phyloP scores from a whole-genome alignment of 2,888 invertebrate species.

The Thymelicus acteon region DNA sequence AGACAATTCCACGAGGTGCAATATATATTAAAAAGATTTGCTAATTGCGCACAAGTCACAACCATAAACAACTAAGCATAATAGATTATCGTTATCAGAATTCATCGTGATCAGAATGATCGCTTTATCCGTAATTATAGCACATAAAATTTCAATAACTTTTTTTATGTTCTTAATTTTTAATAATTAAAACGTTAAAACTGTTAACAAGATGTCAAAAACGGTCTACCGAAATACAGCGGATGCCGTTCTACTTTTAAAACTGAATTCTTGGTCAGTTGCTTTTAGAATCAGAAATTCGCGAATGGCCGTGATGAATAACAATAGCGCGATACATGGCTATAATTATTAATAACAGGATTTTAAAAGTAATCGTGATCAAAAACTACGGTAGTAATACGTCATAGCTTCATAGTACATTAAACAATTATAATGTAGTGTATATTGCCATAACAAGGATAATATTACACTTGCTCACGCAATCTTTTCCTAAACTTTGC shows the following conservation, averaged over 20 bases:
- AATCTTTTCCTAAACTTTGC: conserved; percentile 22
- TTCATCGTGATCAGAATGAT: too few relatives aligned
- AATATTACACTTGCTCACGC: not conserved
- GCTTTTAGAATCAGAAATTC: conserved; percentile 25
- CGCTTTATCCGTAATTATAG: too few relatives aligned
- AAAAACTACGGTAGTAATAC: not conserved
- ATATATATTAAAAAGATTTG: too few relatives aligned
- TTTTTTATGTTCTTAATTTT: too few relatives aligned
- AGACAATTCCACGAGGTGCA: too few relatives aligned
- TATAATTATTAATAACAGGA: not conserved
- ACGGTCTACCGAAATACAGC: conserved; percentile 32
- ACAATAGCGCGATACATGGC: not conserved
- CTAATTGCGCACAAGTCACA: too few relatives aligned
- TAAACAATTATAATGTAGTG: not conserved
- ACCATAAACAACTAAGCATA: too few relatives aligned
- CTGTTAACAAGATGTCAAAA: conserved; percentile 19
- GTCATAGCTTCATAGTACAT: not conserved
- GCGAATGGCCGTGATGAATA: not conserved
- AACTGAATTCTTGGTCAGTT: conserved; percentile 38
- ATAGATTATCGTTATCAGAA: too few relatives aligned
- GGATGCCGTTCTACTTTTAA: conserved; percentile 41
- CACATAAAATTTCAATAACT: too few relatives aligned
- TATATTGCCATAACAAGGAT: conserved; percentile 2
- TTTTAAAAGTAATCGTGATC: not conserved
- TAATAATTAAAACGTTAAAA: not conserved